Percentiles rank a stretch among this genome's conserved stretches.
These are phyloP conservation scores for Lomographa bimaculata DNA, from an alignment of 2,888 invertebrate species.

Conservation along the genomic window DNA sequence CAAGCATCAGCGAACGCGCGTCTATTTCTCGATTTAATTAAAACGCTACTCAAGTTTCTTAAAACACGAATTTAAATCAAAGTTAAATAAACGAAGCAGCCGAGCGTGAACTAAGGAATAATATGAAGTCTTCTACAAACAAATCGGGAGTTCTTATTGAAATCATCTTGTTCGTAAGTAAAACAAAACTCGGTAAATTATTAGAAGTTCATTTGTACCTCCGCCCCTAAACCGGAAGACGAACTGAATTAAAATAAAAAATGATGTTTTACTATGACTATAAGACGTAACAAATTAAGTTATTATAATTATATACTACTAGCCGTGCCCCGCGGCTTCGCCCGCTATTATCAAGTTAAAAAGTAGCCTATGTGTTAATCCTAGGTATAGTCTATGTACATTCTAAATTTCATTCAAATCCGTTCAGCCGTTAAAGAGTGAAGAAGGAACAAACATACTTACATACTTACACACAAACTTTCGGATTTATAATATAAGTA, in stretches of 20 bases:
- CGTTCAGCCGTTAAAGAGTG: no score
- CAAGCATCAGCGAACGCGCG: constrained; percentile 19
- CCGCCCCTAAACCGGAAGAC: constrained; percentile 6
- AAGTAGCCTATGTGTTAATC: no score
- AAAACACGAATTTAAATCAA: constrained; percentile 36
- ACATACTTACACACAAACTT: no score
- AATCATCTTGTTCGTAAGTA: constrained; percentile 52
- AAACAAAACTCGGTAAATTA: constrained; percentile 46
- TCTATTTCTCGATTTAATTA: constrained; percentile 31
- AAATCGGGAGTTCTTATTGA: constrained; percentile 46
- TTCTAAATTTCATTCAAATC: no score
- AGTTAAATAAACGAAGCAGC: constrained; percentile 37
- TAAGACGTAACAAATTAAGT: no score
- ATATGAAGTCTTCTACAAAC: constrained; percentile 47
- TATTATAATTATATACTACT: no score
- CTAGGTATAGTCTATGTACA: no score
- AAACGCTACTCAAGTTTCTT: constrained; percentile 32
- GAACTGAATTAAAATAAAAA: constrained; percentile 7
- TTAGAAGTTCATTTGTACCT: constrained; percentile 43
- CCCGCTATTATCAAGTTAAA: no score
- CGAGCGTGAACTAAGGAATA: constrained; percentile 42
- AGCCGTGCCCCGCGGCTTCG: no score
- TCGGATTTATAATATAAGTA: no score
- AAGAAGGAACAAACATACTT: no score
- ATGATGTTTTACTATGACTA: no score